Percentiles rank a stretch among this genome's conserved stretches.
These are phyloP conservation scores for Tridacna crocea DNA, from an alignment of 2,888 invertebrate genomes.

Conservation along the genomic window DNA sequence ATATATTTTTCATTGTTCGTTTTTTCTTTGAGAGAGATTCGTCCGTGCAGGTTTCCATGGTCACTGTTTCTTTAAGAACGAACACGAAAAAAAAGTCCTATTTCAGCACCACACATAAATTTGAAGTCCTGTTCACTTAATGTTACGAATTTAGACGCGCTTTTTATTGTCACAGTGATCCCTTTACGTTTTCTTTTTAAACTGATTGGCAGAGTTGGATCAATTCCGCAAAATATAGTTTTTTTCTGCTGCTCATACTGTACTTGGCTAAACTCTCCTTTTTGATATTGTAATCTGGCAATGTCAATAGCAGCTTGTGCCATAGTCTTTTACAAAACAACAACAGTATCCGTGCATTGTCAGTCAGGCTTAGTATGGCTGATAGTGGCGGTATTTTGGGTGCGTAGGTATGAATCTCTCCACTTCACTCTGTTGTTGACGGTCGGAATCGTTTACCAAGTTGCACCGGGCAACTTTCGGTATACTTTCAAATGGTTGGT, in stretches of 20 bases:
- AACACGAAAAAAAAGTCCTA: slow-evolving; percentile 13
- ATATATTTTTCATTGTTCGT: slow-evolving; percentile 9
- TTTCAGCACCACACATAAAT: slow-evolving; percentile 10
- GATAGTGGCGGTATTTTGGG: slow-evolving; percentile 12
- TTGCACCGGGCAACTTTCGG: background rate
- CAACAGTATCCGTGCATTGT: too few species aligned
- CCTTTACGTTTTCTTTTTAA: slow-evolving; percentile 1
- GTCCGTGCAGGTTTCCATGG: slow-evolving; percentile 1
- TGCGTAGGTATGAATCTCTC: background rate
- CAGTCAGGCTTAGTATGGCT: slow-evolving; percentile 11
- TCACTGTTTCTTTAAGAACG: slow-evolving; percentile 12
- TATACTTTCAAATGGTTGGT: background rate
- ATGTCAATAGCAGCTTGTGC: slow-evolving; percentile 8
- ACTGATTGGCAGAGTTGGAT: slow-evolving; percentile 2
- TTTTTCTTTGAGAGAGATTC: slow-evolving; percentile 10
- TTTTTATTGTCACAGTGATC: slow-evolving; percentile 17
- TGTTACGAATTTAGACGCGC: slow-evolving; percentile 20
- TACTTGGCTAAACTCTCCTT: slow-evolving; percentile 14
- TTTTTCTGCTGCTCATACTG: slow-evolving; percentile 1
- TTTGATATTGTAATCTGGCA: slow-evolving; percentile 12
- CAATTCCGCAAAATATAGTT: background rate
- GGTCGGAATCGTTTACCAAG: background rate
- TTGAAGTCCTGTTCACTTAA: background rate
- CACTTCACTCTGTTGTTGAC: slow-evolving; percentile 2
- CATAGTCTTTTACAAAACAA: background rate